phyloP scores from a whole-genome alignment of 1,140 invertebrate genomes.

The Drosophila tani region DNA sequence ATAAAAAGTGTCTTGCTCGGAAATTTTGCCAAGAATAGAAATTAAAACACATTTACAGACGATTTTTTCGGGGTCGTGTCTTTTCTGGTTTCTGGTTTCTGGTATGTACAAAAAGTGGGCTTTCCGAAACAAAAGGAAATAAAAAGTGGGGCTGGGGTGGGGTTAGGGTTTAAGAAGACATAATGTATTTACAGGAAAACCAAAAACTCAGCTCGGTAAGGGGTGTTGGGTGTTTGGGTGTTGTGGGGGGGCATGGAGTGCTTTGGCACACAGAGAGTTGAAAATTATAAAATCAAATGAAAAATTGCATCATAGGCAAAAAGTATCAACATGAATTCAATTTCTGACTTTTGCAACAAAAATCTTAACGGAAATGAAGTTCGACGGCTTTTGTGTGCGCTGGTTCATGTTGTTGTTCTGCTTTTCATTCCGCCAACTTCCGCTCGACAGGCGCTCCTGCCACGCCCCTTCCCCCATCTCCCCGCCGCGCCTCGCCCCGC shows the following conservation, averaged over 20 bases:
- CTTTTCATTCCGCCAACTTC: constrained; percentile 49
- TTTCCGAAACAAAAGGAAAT: constrained; percentile 30
- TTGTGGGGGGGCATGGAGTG: neutral
- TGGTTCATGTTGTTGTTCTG: constrained; percentile 46
- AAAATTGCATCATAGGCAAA: constrained; percentile 84
- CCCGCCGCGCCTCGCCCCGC: constrained; percentile 11
- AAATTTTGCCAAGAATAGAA: constrained; percentile 70
- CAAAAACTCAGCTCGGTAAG: constrained; percentile 29
- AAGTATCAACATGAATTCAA: constrained; percentile 84
- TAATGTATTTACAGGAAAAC: constrained; percentile 73
- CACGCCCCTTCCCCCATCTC: constrained; percentile 31
- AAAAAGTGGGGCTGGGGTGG: constrained; percentile 9
- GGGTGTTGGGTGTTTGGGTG: neutral
- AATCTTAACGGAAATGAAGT: constrained; percentile 85
- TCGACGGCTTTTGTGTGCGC: constrained; percentile 60
- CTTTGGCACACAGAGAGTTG: constrained; percentile 56
- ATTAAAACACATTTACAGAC: constrained; percentile 58
- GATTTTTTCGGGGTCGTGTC: constrained; percentile 28
- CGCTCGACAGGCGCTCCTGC: constrained; percentile 37
- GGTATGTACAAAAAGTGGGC: constrained; percentile 68
- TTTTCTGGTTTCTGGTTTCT: constrained; percentile 32
- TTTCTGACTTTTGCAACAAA: constrained; percentile 82
- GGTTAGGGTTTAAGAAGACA: constrained; percentile 18
- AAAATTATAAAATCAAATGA: constrained; percentile 75
- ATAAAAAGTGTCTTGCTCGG: constrained; percentile 55